These are phyloP conservation scores for Dysmachus trigonus DNA, from an alignment of 2,888 invertebrate genomes.

Conservation along the genomic window DNA sequence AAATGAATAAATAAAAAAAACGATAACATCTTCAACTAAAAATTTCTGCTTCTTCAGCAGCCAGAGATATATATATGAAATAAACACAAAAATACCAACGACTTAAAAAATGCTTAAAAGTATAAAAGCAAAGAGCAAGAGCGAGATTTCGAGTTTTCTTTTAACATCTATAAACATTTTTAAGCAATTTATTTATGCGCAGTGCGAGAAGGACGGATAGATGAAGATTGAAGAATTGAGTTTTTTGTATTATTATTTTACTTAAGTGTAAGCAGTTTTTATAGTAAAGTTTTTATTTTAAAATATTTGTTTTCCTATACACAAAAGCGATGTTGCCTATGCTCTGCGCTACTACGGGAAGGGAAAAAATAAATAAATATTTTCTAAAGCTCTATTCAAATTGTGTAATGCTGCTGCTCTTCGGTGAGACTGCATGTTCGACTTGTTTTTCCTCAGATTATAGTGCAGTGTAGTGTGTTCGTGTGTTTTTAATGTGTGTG, in stretches of 20 bases:
- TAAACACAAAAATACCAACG: neutral
- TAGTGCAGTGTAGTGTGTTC: neutral
- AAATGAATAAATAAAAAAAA: neutral
- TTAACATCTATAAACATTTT: conserved; percentile 24
- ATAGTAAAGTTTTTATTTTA: neutral
- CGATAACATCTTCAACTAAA: neutral
- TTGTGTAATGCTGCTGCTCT: neutral
- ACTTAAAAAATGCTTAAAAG: neutral
- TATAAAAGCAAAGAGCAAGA: neutral
- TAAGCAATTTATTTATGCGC: conserved; percentile 30
- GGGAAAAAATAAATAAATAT: neutral
- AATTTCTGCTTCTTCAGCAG: neutral
- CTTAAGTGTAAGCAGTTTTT: neutral
- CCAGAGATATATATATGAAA: too few species aligned
- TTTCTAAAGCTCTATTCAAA: neutral
- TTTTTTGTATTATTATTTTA: neutral
- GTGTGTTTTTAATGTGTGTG: neutral
- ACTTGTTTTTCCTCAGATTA: neutral
- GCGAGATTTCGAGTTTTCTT: neutral
- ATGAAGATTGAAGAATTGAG: neutral
- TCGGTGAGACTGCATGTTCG: neutral
- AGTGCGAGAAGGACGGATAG: conserved; percentile 29
- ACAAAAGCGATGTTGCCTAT: neutral
- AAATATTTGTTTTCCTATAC: neutral
- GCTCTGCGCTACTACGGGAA: too few species aligned